These are phyloP conservation scores for Synergus umbraculus DNA, from an alignment of 2,888 invertebrate species.

Conservation along the genomic window DNA sequence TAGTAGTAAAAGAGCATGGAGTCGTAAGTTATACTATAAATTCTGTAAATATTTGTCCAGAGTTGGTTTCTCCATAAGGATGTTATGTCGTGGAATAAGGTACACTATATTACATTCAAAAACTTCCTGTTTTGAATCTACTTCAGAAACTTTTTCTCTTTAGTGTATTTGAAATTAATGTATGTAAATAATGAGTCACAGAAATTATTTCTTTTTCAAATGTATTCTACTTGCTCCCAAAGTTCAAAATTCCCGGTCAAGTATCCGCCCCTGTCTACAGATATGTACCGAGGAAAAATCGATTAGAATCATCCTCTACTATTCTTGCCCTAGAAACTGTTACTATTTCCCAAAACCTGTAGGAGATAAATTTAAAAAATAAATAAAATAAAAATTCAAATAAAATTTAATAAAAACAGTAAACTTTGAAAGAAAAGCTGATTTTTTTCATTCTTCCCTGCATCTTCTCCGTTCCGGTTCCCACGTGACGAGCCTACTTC, in stretches of 20 bases:
- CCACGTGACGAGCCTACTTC: conserved; percentile 25
- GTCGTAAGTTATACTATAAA: background rate
- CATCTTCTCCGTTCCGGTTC: background rate
- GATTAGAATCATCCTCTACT: conserved; percentile 16
- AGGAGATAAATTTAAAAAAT: background rate
- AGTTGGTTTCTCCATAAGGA: no score
- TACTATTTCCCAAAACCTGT: background rate
- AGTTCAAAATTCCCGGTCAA: background rate
- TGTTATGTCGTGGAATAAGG: no score
- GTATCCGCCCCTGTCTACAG: conserved; percentile 20
- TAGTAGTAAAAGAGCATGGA: background rate
- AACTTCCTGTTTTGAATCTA: background rate
- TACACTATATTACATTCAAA: no score
- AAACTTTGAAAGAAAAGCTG: background rate
- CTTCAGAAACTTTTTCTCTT: background rate
- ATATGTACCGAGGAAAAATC: conserved; percentile 19
- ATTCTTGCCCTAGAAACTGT: background rate
- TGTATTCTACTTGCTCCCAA: background rate
- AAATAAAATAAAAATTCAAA: background rate
- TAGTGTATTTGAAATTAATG: background rate
- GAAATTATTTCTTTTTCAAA: background rate
- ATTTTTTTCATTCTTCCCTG: background rate
- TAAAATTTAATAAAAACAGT: background rate
- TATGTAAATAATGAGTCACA: background rate
- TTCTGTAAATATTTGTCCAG: background rate